phyloP scores from a whole-genome alignment of 2,888 invertebrate genomes.

The Cerastoderma edule region DNA sequence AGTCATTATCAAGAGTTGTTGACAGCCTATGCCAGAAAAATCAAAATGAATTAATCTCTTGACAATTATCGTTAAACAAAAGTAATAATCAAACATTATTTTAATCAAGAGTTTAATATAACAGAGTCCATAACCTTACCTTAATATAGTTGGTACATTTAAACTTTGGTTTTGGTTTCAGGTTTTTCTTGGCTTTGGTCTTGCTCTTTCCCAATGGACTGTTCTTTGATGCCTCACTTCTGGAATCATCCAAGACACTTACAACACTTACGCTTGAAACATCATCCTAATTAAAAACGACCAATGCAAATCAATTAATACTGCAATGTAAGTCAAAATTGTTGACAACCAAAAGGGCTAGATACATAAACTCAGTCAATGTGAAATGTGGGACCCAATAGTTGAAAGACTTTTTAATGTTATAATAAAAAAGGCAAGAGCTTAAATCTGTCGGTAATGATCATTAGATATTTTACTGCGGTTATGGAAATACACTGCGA shows the following conservation, averaged over 20 bases:
- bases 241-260: constrained; percentile 90
- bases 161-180: constrained; percentile 89
- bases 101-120: too few relatives aligned
- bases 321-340: too few relatives aligned
- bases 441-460: not conserved
- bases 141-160: constrained; percentile 86
- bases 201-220: constrained; percentile 60
- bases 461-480: not conserved
- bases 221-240: constrained; percentile 92
- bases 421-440: not conserved
- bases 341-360: too few relatives aligned
- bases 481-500: too few relatives aligned
- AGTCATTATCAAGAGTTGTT: too few relatives aligned
- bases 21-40: too few relatives aligned
- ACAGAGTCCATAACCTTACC: too few relatives aligned
- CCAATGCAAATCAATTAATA: not conserved
- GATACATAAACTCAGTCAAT: too few relatives aligned
- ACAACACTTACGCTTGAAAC: constrained; percentile 93
- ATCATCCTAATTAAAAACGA: constrained; percentile 86
- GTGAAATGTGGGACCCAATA: not conserved
- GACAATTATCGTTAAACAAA: too few relatives aligned
- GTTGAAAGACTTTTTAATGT: not conserved
- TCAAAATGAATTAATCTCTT: too few relatives aligned
- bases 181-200: constrained; percentile 86
- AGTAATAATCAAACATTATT: too few relatives aligned